phyloP scores from a whole-genome alignment of 2,888 invertebrate genomes.

The Hypomecis atomaria region DNA sequence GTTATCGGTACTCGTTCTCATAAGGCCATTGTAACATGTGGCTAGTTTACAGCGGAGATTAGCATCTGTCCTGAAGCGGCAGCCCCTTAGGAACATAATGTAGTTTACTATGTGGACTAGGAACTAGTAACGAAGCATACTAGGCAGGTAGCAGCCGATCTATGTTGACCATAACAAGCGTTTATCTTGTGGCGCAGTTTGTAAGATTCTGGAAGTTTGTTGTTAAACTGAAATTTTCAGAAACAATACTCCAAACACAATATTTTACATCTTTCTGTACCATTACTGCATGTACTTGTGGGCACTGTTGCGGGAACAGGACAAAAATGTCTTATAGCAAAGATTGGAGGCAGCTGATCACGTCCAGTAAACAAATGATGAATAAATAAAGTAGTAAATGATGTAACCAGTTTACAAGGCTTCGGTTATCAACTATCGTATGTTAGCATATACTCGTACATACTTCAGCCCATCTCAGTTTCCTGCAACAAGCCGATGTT shows the following conservation, averaged over 20 bases:
- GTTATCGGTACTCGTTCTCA: slow-evolving; percentile 21
- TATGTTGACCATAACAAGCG: slow-evolving; percentile 38
- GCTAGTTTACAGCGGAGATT: slow-evolving; percentile 24
- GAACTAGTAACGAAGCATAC: slow-evolving; percentile 34
- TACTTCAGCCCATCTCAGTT: slow-evolving; percentile 23
- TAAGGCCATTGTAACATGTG: not conserved
- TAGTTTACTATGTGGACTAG: slow-evolving; percentile 15
- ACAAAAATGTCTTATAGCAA: no score
- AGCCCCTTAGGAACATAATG: slow-evolving; percentile 16
- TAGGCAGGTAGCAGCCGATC: slow-evolving; percentile 36
- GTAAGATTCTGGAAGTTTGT: slow-evolving; percentile 1
- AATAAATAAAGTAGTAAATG: no score
- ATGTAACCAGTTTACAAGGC: no score
- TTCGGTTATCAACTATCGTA: not conserved
- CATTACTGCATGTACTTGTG: no score
- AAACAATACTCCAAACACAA: not conserved
- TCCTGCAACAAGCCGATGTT: slow-evolving; percentile 26
- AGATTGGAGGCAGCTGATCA: no score
- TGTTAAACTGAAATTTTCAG: not conserved
- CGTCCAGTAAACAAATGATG: no score
- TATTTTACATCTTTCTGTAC: no score
- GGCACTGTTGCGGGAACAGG: no score
- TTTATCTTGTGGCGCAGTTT: slow-evolving; percentile 20
- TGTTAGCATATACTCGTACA: not conserved
- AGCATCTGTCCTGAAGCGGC: slow-evolving; percentile 16